Conservation (phyloP, 64 coral and sea anemone genomes). For the Astreopora myriophthalma region DNA sequence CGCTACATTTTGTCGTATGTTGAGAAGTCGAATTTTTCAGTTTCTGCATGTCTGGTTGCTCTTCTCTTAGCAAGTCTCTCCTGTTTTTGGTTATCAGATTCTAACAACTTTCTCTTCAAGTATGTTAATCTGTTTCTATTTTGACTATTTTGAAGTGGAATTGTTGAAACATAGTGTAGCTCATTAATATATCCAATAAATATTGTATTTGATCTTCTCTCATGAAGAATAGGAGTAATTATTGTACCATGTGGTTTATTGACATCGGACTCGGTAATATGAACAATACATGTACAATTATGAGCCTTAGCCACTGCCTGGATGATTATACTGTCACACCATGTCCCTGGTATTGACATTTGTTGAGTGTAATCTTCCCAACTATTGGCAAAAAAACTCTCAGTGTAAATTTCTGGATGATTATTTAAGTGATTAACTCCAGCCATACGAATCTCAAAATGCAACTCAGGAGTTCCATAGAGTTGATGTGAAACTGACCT, state of each 20-base stretch:
- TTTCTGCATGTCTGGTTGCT: neutral
- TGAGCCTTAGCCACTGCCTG: constrained; percentile 38
- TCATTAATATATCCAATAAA: constrained; percentile 43
- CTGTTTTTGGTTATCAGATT: neutral
- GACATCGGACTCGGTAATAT: constrained; percentile 31
- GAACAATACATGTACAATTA: constrained; percentile 6
- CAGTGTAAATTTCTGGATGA: constrained; percentile 48
- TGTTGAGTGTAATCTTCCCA: constrained; percentile 37
- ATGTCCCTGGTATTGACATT: constrained; percentile 42
- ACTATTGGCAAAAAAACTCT: constrained; percentile 32
- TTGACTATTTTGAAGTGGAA: constrained; percentile 17
- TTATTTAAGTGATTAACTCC: constrained; percentile 35
- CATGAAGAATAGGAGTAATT: neutral
- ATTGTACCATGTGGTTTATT: constrained; percentile 21
- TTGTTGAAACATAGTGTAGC: constrained; percentile 21
- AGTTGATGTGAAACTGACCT: constrained; percentile 10
- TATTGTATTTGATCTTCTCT: neutral
- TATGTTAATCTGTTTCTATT: constrained; percentile 19
- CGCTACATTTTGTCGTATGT: too few species aligned
- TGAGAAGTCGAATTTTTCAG: too few species aligned
- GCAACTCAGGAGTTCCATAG: constrained; percentile 10
- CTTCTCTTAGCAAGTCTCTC: constrained; percentile 4
- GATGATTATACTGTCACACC: constrained; percentile 35
- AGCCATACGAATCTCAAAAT: constrained; percentile 24
- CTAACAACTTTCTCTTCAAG: constrained; percentile 11